These are phyloP conservation scores for Heteractis magnifica DNA, from an alignment of 92 coral and sea anemone species.

Conservation along the genomic window DNA sequence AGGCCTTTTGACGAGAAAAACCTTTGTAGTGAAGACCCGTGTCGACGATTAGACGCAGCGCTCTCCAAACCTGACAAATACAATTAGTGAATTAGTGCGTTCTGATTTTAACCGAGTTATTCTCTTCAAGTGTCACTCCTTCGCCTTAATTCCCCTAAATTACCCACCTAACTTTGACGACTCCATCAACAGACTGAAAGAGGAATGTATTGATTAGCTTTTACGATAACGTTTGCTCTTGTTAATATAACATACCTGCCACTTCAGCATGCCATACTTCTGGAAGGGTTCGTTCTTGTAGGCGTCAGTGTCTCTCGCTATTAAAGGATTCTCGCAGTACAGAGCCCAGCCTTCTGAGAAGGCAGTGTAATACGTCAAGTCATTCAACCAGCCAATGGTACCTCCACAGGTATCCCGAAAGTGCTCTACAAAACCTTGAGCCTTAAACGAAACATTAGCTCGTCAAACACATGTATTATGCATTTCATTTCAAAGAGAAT, in stretches of 20 bases:
- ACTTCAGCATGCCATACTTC: slow-evolving; percentile 44
- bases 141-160: too few species aligned
- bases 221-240: too few species aligned
- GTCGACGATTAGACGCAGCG: too few species aligned
- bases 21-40: not conserved
- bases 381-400: slow-evolving; percentile 54
- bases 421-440: slow-evolving; percentile 64
- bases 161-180: too few species aligned
- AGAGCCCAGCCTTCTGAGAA: slow-evolving; percentile 85
- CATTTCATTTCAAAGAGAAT: too few species aligned
- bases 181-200: too few species aligned
- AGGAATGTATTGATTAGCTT: too few species aligned
- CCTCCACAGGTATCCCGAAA: slow-evolving; percentile 68
- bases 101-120: too few species aligned
- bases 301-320: slow-evolving; percentile 33
- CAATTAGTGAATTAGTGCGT: too few species aligned
- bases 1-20: too few species aligned
- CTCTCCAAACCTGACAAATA: too few species aligned
- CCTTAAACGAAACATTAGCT: slow-evolving; percentile 15
- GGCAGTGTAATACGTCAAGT: slow-evolving; percentile 53
- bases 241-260: slow-evolving; percentile 26
- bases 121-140: too few species aligned
- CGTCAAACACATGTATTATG: not conserved
- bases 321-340: slow-evolving; percentile 67
- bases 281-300: slow-evolving; percentile 21